A percentile compares a stretch with the other conserved stretches of the same genome.
These are phyloP conservation scores for Melipona bicolor DNA, from an alignment of 2,888 invertebrate species.

Conservation along the genomic window DNA sequence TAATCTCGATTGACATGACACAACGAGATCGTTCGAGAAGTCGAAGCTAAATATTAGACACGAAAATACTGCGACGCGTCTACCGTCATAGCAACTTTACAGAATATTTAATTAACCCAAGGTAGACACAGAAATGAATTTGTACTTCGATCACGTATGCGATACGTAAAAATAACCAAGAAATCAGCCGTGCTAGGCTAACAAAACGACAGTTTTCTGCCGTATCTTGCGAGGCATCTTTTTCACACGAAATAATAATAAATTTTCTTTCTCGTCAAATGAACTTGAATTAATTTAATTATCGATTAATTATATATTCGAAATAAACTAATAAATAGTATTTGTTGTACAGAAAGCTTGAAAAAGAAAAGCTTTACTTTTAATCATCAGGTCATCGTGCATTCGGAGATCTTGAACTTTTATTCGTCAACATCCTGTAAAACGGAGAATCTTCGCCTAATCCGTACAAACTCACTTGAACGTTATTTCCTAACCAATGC, in stretches of 20 bases:
- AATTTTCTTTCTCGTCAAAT: no score
- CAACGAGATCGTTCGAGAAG: neutral
- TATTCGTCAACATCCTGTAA: neutral
- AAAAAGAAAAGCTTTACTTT: neutral
- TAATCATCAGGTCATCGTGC: no score
- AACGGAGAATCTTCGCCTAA: neutral
- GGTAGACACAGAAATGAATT: neutral
- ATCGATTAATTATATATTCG: no score
- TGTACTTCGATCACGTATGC: neutral
- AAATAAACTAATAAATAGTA: no score
- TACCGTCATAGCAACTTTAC: neutral
- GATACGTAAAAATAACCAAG: neutral
- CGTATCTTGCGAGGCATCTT: no score
- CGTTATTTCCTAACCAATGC: neutral
- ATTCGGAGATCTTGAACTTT: neutral
- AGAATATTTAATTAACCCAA: slow-evolving; percentile 4
- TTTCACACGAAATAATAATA: no score
- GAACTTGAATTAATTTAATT: no score
- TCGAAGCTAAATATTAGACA: neutral
- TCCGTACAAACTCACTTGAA: neutral
- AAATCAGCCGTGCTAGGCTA: neutral
- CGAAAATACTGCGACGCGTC: neutral
- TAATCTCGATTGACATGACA: neutral
- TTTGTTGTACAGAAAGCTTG: neutral
- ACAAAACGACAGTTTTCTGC: neutral